Percentiles rank a stretch among this genome's conserved stretches.
These are phyloP conservation scores for Cherax destructor DNA, from an alignment of 1,140 invertebrate genomes.

Conservation along the genomic window DNA sequence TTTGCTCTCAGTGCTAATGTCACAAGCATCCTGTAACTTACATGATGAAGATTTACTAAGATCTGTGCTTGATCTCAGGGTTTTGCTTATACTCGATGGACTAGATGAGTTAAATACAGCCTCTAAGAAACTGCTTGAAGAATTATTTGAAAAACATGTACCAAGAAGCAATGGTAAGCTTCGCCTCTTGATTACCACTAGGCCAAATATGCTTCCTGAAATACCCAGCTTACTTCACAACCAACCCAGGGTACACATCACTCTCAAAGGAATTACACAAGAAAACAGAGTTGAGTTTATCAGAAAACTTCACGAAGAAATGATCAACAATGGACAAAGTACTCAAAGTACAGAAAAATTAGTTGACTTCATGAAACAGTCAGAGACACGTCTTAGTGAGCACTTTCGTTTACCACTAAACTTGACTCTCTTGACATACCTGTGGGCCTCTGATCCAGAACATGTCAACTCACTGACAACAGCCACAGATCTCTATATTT, in stretches of 20 bases:
- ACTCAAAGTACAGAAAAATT: constrained; percentile 13
- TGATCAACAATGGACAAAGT: constrained; percentile 17
- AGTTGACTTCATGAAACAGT: constrained; percentile 32
- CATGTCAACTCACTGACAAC: constrained; percentile 35
- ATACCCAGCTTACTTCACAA: not conserved
- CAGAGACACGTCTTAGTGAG: constrained; percentile 18
- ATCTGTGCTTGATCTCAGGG: constrained; percentile 18
- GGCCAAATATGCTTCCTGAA: constrained; percentile 17
- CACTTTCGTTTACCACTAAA: constrained; percentile 51
- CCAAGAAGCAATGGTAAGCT: not conserved
- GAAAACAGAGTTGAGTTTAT: constrained; percentile 49
- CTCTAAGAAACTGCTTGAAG: constrained; percentile 7
- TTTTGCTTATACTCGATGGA: constrained; percentile 47
- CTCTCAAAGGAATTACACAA: constrained; percentile 8
- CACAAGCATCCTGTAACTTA: constrained; percentile 7
- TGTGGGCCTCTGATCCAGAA: constrained; percentile 29
- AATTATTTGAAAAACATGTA: constrained; percentile 9
- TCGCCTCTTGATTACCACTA: constrained; percentile 39
- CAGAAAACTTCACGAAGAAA: constrained; percentile 42
- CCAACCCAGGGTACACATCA: constrained; percentile 4
- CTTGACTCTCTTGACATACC: constrained; percentile 51
- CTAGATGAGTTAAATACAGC: constrained; percentile 45
- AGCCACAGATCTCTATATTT: constrained; percentile 39
- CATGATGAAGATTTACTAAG: constrained; percentile 2
- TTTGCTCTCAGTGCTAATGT: constrained; percentile 17